A percentile compares a stretch with the other conserved stretches of the same genome.
phyloP scores from a whole-genome alignment of 2,888 invertebrate genomes.

The Microctonus aethiopoides region DNA sequence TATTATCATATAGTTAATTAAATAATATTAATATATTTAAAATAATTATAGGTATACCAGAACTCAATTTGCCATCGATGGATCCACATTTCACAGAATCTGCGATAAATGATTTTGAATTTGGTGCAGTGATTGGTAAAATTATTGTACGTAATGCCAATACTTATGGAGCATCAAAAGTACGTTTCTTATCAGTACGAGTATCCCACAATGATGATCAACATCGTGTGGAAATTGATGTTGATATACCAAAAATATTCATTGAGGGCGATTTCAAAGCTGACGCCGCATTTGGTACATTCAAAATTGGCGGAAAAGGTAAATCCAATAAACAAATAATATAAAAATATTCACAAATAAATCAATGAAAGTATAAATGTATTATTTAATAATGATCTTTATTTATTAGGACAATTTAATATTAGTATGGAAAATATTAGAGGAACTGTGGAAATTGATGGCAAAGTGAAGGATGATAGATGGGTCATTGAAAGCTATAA shows the following conservation, averaged over 20 bases:
- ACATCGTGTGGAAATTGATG: conserved; percentile 72
- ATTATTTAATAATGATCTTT: conserved; percentile 9
- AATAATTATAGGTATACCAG: conserved; percentile 66
- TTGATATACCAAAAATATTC: conserved; percentile 70
- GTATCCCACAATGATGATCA: conserved; percentile 70
- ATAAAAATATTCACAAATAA: not conserved
- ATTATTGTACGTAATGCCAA: conserved; percentile 69
- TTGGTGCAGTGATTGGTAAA: conserved; percentile 67
- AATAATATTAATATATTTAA: not conserved
- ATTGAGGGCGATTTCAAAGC: conserved; percentile 74
- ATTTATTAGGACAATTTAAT: conserved; percentile 56
- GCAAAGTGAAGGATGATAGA: conserved; percentile 55
- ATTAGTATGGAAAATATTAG: conserved; percentile 57
- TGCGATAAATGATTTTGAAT: conserved; percentile 64
- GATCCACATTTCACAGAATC: conserved; percentile 70
- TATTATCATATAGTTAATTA: not conserved
- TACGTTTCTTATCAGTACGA: conserved; percentile 71
- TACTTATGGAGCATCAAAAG: conserved; percentile 70
- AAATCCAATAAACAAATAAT: conserved; percentile 47
- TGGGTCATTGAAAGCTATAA: conserved; percentile 69
- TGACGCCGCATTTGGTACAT: conserved; percentile 72
- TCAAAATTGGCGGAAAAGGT: conserved; percentile 76
- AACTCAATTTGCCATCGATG: conserved; percentile 69
- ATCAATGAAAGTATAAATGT: not conserved
- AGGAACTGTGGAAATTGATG: conserved; percentile 53